Base-by-base conservation (phyloP, 2,888 invertebrate species). In the Polyploca ridens region DNA sequence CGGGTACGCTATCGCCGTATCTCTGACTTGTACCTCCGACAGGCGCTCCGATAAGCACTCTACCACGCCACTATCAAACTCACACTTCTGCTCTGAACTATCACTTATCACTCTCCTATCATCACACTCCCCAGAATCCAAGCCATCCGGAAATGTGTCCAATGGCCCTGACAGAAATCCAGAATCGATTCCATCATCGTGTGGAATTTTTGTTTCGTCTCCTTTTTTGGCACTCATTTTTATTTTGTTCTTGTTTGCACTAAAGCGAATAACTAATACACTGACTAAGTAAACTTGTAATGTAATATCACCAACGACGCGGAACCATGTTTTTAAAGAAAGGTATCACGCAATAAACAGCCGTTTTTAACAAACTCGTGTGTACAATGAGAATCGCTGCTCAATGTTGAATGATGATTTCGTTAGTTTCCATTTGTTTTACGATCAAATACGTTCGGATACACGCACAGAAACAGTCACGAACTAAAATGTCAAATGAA, bases 51-150 rank as follows among this genome's bases (percentile, higher is more conserved):
- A 92, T 73, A 96, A 90, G 65, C 89, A 94, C 84, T 54, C 54
- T 4, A 96, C 82, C 66, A 89, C 93, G 77, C 96, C 97, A 92
- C 96, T 96, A 84, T 97, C 97, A 66, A 95, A 87, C 63, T 83
- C 80, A 65, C 66, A 78, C 54, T 67, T 70, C 62, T 62, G 33
- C 13, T 80, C 75, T 60, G 67, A 74, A 76, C 78, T 76, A 69
- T 76, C 84, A 87, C 82, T 70, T 63, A 70, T 75, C 81, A 82
- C 83, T 79, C 77, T 81, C 71, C 79, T 79, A 67, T 80, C 78
- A 75, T 75, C 78, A 81, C 82, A 80, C 66, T 65, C 73, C 58
- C 58, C 65, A 66, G 66, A 65, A 64, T 68, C 72, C 44, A 79
- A 69, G 60, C 78, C 80, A 65, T 73, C 82, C 49, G 77, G 72